Conservation (phyloP, 2,113 vertebrate species). For the Potamarius usumacintae region DNA sequence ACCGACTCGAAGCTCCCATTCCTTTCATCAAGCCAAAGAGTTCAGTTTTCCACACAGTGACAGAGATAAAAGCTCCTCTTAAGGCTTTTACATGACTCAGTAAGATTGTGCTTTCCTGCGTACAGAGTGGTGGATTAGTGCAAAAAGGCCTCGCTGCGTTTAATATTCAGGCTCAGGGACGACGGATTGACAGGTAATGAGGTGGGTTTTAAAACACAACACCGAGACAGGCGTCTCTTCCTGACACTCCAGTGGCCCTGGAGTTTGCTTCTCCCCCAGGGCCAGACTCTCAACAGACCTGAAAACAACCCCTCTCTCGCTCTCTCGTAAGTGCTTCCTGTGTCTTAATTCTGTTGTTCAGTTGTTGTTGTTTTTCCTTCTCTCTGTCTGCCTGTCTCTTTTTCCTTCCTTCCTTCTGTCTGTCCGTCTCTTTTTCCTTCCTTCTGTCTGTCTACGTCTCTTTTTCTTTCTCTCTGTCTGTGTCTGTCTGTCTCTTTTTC, state of each 20-base stretch:
- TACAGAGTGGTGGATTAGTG: conserved; percentile 2
- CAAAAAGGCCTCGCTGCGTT: not conserved
- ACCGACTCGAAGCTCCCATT: not conserved
- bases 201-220: conserved; percentile 15
- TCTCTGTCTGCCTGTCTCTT: too few species aligned
- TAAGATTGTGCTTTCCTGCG: not conserved
- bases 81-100: conserved; percentile 11
- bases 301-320: conserved; percentile 18
- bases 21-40: not conserved
- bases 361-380: too few species aligned
- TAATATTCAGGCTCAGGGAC: conserved; percentile 28
- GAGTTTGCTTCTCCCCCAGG: conserved; percentile 23
- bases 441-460: too few species aligned
- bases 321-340: conserved; percentile 14
- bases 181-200: conserved; percentile 44
- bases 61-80: conserved; percentile 10
- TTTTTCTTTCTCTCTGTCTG: too few species aligned
- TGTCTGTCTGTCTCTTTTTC: too few species aligned
- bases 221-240: conserved; percentile 1
- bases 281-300: conserved; percentile 31
- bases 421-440: too few species aligned
- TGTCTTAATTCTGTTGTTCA: conserved; percentile 18
- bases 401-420: too few species aligned
- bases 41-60: not conserved
- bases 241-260: conserved; percentile 24